A percentile compares a stretch with the other conserved stretches of the same genome.
These are phyloP conservation scores for Buathra laborator DNA, from an alignment of 2,888 invertebrate genomes.

Conservation along the genomic window DNA sequence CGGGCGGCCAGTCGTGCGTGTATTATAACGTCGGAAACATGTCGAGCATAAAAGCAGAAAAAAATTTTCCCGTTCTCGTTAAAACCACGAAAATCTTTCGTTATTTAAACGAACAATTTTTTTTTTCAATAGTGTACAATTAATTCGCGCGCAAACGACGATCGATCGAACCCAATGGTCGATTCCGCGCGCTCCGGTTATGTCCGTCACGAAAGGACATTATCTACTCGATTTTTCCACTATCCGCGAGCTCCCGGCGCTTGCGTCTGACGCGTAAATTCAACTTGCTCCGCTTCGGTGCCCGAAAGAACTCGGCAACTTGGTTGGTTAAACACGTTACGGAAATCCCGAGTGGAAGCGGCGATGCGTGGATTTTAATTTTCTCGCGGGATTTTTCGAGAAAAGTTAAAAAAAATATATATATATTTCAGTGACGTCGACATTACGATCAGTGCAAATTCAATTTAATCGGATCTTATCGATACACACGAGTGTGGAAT, in stretches of 20 bases:
- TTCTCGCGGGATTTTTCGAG: too few species aligned
- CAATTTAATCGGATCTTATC: constrained; percentile 59
- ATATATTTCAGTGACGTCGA: too few species aligned
- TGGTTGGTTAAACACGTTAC: too few species aligned
- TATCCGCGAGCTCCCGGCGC: neutral
- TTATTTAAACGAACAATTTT: neutral
- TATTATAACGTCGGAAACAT: constrained; percentile 72
- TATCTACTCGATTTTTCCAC: neutral
- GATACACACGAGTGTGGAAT: neutral
- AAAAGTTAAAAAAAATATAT: too few species aligned
- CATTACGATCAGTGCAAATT: constrained; percentile 42
- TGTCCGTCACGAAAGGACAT: neutral
- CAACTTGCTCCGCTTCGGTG: neutral
- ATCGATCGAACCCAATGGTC: too few species aligned
- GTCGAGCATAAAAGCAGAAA: constrained; percentile 64
- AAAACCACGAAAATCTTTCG: constrained; percentile 8
- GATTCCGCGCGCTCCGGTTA: too few species aligned
- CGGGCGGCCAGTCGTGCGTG: constrained; percentile 75
- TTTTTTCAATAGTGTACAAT: neutral
- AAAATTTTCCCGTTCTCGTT: constrained; percentile 8
- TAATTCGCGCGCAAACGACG: neutral
- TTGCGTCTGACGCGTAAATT: constrained; percentile 3
- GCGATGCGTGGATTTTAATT: too few species aligned
- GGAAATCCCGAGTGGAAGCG: too few species aligned
- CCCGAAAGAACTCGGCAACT: too few species aligned